phyloP scores from a whole-genome alignment of 2,797 vertebrate species.

The Xenentodon cancila region DNA sequence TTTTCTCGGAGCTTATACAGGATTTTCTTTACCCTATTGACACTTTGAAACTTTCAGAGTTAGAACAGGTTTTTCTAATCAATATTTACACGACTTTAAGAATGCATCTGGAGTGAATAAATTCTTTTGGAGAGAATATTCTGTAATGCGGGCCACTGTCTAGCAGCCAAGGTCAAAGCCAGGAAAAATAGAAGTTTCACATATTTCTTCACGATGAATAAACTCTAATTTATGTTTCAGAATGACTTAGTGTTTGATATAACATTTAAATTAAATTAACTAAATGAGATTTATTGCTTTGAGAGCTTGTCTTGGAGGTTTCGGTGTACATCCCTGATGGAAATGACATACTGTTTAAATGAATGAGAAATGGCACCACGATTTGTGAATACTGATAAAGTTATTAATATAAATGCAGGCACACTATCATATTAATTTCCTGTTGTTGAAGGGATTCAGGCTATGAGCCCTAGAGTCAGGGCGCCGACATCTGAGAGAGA shows the following conservation, averaged over 20 bases:
- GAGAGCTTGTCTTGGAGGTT: constrained; percentile 15
- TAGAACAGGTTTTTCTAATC: not conserved
- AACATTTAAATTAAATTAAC: constrained; percentile 1
- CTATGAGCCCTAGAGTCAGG: constrained; percentile 61
- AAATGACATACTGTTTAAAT: constrained; percentile 55
- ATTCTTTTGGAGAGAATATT: not conserved
- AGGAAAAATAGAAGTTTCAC: not conserved
- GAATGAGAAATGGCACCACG: constrained; percentile 58
- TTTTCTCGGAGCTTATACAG: not conserved
- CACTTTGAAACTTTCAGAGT: not conserved
- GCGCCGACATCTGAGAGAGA: constrained; percentile 40
- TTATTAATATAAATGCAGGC: constrained; percentile 74
- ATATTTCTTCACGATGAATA: constrained; percentile 7
- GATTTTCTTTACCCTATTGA: not conserved
- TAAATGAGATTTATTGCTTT: not conserved
- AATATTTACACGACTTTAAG: not conserved
- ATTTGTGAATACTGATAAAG: constrained; percentile 74
- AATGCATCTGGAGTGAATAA: not conserved
- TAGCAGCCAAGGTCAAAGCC: constrained; percentile 13
- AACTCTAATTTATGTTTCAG: not conserved
- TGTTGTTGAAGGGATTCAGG: constrained; percentile 56
- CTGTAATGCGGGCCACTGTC: no score
- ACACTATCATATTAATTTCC: constrained; percentile 66
- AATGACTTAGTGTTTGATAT: not conserved
- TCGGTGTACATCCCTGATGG: constrained; percentile 32